Conservation (phyloP, 2,888 invertebrate genomes). For the Aspidiotus destructor region DNA sequence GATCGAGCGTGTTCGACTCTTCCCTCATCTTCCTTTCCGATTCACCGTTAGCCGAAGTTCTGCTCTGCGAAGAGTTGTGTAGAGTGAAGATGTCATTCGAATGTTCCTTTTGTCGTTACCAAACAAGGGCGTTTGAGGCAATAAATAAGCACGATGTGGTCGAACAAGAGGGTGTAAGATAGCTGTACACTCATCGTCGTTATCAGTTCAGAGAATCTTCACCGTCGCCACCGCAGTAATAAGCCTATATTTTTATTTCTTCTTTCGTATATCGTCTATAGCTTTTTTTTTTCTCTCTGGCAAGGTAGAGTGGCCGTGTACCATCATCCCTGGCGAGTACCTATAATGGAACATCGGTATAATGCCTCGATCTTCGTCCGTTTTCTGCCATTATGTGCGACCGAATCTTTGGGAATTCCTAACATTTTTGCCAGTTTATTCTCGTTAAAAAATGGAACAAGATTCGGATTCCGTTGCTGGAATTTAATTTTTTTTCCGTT, state of each 20-base stretch:
- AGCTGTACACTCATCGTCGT: too few species aligned
- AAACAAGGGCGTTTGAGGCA: too few species aligned
- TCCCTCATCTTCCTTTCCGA: too few species aligned
- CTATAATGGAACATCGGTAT: background rate
- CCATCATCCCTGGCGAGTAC: background rate
- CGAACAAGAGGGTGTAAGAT: too few species aligned
- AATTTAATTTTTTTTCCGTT: background rate
- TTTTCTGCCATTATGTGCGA: background rate
- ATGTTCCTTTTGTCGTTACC: too few species aligned
- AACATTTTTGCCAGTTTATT: background rate
- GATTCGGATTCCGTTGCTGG: background rate
- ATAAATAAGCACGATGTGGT: too few species aligned
- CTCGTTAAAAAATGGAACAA: background rate
- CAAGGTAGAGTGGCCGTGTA: background rate
- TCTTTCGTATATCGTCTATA: background rate
- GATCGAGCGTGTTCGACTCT: too few species aligned
- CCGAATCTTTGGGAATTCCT: constrained; percentile 1
- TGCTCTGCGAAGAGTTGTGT: too few species aligned
- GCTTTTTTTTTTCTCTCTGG: background rate
- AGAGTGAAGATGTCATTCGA: too few species aligned
- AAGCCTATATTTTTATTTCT: background rate
- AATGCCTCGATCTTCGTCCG: background rate
- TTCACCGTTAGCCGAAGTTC: too few species aligned
- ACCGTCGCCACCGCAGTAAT: too few species aligned
- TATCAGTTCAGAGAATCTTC: too few species aligned